Percentiles rank a stretch among this genome's conserved stretches.
phyloP scores from a whole-genome alignment of 2,113 vertebrate genomes.

The Halcyon senegalensis region DNA sequence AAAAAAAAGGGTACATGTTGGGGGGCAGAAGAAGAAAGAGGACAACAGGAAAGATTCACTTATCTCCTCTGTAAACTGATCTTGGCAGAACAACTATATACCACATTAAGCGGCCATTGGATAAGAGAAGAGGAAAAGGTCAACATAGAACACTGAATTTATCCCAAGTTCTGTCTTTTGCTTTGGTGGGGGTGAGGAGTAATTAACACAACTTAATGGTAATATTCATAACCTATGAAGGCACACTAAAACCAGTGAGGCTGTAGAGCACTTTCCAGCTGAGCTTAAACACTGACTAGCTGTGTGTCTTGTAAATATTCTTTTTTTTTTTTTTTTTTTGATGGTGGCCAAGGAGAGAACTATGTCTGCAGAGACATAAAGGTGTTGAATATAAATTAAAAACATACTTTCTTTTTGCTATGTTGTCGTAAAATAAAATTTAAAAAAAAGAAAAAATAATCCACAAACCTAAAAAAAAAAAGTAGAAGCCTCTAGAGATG shows the following conservation, averaged over 20 bases:
- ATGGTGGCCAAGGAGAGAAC: background rate
- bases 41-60: background rate
- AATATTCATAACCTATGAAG: background rate
- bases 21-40: background rate
- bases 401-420: background rate
- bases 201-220: background rate
- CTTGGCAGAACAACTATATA: background rate
- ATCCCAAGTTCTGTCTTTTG: background rate
- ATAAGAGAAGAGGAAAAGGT: background rate
- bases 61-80: background rate
- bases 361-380: background rate
- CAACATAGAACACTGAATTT: background rate
- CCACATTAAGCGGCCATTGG: background rate
- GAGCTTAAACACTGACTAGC: background rate
- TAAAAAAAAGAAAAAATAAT: background rate
- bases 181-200: background rate
- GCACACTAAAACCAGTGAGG: background rate
- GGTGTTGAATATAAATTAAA: background rate
- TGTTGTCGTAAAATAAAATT: background rate
- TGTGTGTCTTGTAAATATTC: background rate
- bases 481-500: background rate
- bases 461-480: background rate
- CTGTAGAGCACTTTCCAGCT: background rate
- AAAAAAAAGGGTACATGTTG: accelerated
- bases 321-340: background rate